Conservation (phyloP, 2,888 invertebrate species). For the Papilio protenor region DNA sequence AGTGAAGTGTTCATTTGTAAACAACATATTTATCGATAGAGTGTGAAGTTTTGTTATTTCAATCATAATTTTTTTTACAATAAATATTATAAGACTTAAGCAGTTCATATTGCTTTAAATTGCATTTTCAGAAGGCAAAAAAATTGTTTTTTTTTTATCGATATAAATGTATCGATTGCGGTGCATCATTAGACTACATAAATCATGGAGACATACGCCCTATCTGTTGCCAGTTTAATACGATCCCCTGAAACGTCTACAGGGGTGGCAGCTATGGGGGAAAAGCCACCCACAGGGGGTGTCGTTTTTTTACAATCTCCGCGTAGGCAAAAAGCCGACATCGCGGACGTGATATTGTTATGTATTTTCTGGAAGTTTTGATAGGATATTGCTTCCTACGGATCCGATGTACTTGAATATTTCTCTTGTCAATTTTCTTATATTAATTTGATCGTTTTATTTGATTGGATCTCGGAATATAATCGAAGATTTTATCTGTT, state of each 20-base stretch:
- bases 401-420: conserved; percentile 35
- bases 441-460: conserved; percentile 23
- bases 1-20: conserved; percentile 63
- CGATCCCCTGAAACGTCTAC: conserved; percentile 69
- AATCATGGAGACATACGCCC: conserved; percentile 82
- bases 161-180: conserved; percentile 43
- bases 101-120: not conserved
- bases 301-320: conserved; percentile 60
- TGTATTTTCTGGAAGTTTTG: conserved; percentile 52
- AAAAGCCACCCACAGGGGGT: conserved; percentile 48
- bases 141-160: conserved; percentile 37
- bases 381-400: conserved; percentile 50
- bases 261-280: conserved; percentile 46
- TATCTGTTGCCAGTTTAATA: conserved; percentile 83
- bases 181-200: conserved; percentile 72
- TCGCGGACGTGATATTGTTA: conserved; percentile 48
- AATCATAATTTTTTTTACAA: not conserved
- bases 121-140: not conserved
- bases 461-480: conserved; percentile 19
- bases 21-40: conserved; percentile 55
- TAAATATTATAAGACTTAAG: not conserved
- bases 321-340: conserved; percentile 45
- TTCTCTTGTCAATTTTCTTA: conserved; percentile 35
- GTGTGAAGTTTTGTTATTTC: not conserved
- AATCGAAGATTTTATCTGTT: conserved; percentile 5